A percentile compares a stretch with the other conserved stretches of the same genome.
Evolutionary conservation across 53 echinoderm and acorn worm species (phyloP).

Genomic region (Paelopatides confundens): DNA sequence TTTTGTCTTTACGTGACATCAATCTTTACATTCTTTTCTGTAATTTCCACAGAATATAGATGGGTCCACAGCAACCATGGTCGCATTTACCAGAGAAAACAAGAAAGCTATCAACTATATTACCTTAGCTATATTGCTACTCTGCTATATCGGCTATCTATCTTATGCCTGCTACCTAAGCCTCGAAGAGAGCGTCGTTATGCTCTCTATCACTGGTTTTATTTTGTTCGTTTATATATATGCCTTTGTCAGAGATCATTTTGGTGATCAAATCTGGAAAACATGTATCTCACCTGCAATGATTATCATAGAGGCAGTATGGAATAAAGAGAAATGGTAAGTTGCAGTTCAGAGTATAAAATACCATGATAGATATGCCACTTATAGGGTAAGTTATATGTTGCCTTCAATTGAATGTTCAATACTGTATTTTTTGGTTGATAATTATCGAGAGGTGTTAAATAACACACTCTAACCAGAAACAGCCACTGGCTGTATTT

Average conservation of each 20-base stretch:
- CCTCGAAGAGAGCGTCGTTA: constrained; percentile 71
- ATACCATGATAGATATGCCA: no score
- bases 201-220: constrained; percentile 77
- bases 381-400: no score
- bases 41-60: constrained; percentile 64
- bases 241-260: constrained; percentile 65
- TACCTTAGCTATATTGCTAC: constrained; percentile 20
- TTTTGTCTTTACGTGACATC: no score
- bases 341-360: background rate
- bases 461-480: no score
- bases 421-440: no score
- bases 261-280: constrained; percentile 62
- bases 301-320: constrained; percentile 46
- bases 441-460: no score
- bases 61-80: background rate
- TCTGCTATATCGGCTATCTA: constrained; percentile 72
- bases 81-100: constrained; percentile 51
- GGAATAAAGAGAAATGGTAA: constrained; percentile 79
- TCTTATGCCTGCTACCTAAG: constrained; percentile 80
- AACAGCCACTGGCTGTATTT: no score
- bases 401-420: no score
- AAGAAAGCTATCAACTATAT: constrained; percentile 15
- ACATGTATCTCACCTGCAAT: constrained; percentile 41
- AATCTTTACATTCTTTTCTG: no score
- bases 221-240: constrained; percentile 57